Evolutionary conservation across 2,888 invertebrate genomes (phyloP).

Genomic region (Aspidiotus rigidus): DNA sequence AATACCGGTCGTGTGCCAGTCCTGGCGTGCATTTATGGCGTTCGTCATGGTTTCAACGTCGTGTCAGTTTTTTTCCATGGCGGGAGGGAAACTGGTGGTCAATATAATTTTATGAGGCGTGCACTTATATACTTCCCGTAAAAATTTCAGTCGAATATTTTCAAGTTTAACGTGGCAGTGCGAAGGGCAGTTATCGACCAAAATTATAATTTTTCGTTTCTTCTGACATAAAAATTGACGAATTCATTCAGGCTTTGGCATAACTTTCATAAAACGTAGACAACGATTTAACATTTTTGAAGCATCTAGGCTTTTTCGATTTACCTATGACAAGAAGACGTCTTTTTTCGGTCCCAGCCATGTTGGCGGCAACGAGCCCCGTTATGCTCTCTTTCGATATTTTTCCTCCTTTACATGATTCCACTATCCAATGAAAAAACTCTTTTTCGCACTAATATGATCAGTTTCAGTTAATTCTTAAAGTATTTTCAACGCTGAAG

Average conservation of each 20-base stretch:
- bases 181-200: slow-evolving; percentile 12
- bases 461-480: too few species aligned
- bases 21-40: too few species aligned
- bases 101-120: too few species aligned
- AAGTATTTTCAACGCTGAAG: too few species aligned
- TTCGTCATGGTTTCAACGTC: too few species aligned
- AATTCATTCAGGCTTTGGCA: slow-evolving; percentile 36
- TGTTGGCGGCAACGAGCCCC: slow-evolving; percentile 35
- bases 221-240: slow-evolving; percentile 9
- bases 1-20: too few species aligned
- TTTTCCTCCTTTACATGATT: slow-evolving; percentile 41
- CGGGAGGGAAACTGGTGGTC: too few species aligned
- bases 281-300: slow-evolving; percentile 38
- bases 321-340: slow-evolving; percentile 41
- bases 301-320: slow-evolving; percentile 41
- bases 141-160: background rate
- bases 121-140: too few species aligned
- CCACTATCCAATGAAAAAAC: too few species aligned
- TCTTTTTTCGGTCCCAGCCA: too few species aligned
- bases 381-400: slow-evolving; percentile 39
- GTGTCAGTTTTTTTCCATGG: too few species aligned
- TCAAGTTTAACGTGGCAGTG: background rate
- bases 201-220: slow-evolving; percentile 1
- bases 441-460: too few species aligned
- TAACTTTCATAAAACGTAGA: slow-evolving; percentile 40